Evolutionary conservation across 2,888 invertebrate genomes (phyloP).

Genomic region (Rhaphigaster nebulosa): DNA sequence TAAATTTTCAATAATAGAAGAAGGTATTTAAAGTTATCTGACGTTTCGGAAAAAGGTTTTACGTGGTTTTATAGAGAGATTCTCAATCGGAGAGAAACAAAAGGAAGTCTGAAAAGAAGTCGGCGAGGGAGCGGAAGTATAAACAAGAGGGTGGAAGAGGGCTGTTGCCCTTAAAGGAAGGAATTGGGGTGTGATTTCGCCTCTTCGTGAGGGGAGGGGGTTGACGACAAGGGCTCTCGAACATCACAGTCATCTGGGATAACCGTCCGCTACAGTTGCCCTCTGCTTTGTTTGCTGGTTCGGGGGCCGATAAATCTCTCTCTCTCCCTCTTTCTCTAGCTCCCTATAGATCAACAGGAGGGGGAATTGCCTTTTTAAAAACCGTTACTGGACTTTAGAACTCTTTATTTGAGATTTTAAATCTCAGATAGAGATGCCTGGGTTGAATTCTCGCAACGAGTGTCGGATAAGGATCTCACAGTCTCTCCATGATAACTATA

Average conservation of each 20-base stretch:
- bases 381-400: not conserved
- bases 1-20: no score
- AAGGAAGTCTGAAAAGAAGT: not conserved
- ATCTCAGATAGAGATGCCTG: no score
- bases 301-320: slow-evolving; percentile 35
- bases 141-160: slow-evolving; percentile 44
- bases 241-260: slow-evolving; percentile 37
- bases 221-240: not conserved
- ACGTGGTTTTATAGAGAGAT: not conserved
- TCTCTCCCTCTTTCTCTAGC: slow-evolving; percentile 60
- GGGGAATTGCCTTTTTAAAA: not conserved
- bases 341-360: slow-evolving; percentile 4
- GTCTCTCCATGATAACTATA: no score
- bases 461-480: no score
- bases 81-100: not conserved
- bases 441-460: no score
- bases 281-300: slow-evolving; percentile 32
- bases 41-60: not conserved
- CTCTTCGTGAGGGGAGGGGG: not conserved
- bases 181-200: slow-evolving; percentile 37
- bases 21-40: not conserved
- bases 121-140: slow-evolving; percentile 48
- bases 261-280: not conserved
- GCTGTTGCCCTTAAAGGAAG: not conserved
- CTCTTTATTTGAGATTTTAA: not conserved